Evolutionary conservation across 2,113 vertebrate genomes (phyloP).

Genomic region (Elephas maximus): DNA sequence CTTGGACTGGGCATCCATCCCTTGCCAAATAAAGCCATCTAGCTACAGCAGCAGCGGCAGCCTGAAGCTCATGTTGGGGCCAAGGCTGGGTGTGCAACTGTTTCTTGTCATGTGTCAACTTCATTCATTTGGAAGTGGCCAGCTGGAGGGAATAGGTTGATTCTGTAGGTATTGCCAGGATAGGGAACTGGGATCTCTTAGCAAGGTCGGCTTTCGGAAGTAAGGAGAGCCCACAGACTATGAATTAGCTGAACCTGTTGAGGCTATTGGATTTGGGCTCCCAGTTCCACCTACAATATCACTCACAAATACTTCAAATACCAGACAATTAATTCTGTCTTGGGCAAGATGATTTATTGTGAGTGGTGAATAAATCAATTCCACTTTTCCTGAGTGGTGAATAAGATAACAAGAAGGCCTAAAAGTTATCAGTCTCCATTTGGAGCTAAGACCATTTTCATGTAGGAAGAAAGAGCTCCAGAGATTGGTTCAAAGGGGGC

Average conservation of each 20-base stretch:
- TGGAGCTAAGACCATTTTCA: background rate
- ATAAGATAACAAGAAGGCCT: background rate
- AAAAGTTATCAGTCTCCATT: background rate
- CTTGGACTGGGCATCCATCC: background rate
- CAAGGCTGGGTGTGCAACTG: no score
- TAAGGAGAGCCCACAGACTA: background rate
- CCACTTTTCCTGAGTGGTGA: background rate
- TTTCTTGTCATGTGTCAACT: background rate
- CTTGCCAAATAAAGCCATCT: background rate
- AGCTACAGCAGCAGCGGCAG: background rate
- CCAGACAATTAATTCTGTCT: background rate
- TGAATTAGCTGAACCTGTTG: background rate
- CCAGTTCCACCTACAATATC: no score
- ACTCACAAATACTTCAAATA: background rate
- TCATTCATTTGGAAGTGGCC: background rate
- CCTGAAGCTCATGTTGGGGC: fast-evolving
- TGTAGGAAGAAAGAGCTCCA: background rate
- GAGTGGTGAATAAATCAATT: background rate
- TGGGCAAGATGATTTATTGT: background rate
- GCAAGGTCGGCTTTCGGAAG: background rate
- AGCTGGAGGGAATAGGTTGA: background rate
- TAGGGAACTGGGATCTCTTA: background rate
- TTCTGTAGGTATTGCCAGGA: background rate
- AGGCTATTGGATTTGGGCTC: background rate
- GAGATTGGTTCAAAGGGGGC: background rate